Percentiles rank a stretch among this genome's conserved stretches.
Evolutionary conservation across 1,140 invertebrate genomes (phyloP).

Genomic region (Calephelis nemesis): DNA sequence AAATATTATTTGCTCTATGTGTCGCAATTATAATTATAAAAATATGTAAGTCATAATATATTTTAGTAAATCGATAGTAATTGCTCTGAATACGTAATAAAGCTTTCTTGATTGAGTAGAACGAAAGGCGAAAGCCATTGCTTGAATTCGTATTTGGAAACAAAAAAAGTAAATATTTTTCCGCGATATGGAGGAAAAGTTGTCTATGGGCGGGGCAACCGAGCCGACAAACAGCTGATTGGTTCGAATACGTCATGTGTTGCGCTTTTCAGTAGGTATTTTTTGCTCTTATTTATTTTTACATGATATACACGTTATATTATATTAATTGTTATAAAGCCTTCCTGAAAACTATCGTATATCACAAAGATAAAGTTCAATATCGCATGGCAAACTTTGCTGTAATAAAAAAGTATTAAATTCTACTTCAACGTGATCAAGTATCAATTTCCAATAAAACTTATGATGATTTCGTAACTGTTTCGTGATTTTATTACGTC

Average conservation of each 20-base stretch:
- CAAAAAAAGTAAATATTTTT: conserved; percentile 62
- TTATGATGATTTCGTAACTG: not conserved
- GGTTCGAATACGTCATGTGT: conserved; percentile 66
- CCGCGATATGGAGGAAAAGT: conserved; percentile 67
- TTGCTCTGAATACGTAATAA: not conserved
- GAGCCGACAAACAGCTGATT: conserved; percentile 67
- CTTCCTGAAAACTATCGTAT: conserved; percentile 12
- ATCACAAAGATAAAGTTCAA: not conserved
- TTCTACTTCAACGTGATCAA: conserved; percentile 1
- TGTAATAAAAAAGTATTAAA: not conserved
- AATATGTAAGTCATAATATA: too few relatives aligned
- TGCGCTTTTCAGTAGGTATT: conserved; percentile 74
- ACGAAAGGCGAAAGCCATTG: not conserved
- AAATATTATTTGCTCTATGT: too few relatives aligned
- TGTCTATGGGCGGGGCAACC: conserved; percentile 61
- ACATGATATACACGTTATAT: conserved; percentile 32
- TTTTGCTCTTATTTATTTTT: conserved; percentile 54
- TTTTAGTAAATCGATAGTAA: too few relatives aligned
- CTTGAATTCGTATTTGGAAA: conserved; percentile 26
- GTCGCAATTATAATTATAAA: too few relatives aligned
- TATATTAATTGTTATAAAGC: conserved; percentile 11
- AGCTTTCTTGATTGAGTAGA: not conserved
- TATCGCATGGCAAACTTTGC: not conserved
- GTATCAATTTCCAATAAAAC: conserved; percentile 2
- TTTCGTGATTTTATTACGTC: too few relatives aligned